A percentile compares a stretch with the other conserved stretches of the same genome.
Evolutionary conservation across 2,888 invertebrate species (phyloP).

Genomic region (Melipona bicolor): DNA sequence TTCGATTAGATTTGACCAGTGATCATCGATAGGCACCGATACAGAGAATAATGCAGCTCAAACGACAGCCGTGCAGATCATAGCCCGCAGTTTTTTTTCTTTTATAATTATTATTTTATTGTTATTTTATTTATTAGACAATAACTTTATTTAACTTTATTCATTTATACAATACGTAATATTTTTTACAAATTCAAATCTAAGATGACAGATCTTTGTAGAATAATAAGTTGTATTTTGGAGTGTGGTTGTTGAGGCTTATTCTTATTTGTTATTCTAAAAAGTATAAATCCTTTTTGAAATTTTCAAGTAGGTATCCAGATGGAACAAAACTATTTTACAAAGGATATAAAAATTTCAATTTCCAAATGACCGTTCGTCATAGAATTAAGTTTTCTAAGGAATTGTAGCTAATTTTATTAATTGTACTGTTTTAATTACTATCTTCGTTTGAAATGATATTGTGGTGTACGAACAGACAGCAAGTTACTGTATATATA

Average conservation of each 20-base stretch:
- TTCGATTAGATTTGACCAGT: constrained; percentile 30
- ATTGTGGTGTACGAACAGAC: no score
- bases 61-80: no score
- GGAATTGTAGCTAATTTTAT: no score
- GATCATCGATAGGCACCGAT: not conserved
- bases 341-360: constrained; percentile 3
- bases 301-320: not conserved
- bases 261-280: not conserved
- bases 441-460: no score
- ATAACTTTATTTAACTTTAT: no score
- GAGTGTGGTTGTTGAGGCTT: not conserved
- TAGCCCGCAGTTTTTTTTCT: not conserved
- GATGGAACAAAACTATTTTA: not conserved
- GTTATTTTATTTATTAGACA: not conserved
- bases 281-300: constrained; percentile 3
- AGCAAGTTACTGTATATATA: no score
- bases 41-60: no score
- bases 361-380: not conserved
- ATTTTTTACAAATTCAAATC: not conserved
- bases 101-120: not conserved
- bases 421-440: no score
- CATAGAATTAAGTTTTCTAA: not conserved
- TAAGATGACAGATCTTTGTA: no score
- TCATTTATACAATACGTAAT: not conserved
- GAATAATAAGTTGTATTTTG: no score